These are phyloP conservation scores for Plectropomus leopardus DNA, from an alignment of 2,113 vertebrate species.

Conservation along the genomic window DNA sequence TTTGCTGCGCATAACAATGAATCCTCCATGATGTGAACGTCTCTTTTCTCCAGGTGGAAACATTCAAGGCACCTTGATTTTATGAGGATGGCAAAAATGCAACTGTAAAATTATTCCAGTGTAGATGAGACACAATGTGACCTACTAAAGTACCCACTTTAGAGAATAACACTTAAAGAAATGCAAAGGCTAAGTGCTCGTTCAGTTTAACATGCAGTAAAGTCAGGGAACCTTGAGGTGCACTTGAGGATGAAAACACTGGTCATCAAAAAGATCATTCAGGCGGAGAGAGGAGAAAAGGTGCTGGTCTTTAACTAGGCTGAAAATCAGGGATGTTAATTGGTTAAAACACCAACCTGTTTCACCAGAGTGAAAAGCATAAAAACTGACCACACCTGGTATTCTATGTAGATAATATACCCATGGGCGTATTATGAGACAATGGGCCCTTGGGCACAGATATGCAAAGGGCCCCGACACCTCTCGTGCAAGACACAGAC, in stretches of 20 bases:
- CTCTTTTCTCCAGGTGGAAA: slow-evolving; percentile 23
- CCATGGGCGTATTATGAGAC: no score
- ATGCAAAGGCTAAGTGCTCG: slow-evolving; percentile 17
- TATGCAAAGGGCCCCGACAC: no score
- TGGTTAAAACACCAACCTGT: background rate
- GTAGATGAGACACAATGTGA: slow-evolving; percentile 10
- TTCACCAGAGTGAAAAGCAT: background rate
- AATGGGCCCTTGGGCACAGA: no score
- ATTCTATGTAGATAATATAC: background rate
- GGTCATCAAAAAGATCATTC: background rate
- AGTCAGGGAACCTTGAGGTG: slow-evolving; percentile 1
- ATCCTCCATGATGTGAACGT: background rate
- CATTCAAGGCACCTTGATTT: slow-evolving; percentile 38
- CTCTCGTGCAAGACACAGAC: no score
- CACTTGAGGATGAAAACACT: background rate
- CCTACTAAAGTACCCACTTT: slow-evolving; percentile 12
- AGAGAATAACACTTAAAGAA: slow-evolving; percentile 21
- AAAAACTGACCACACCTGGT: background rate
- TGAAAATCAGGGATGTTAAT: background rate
- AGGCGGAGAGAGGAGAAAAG: background rate
- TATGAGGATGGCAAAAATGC: slow-evolving; percentile 26
- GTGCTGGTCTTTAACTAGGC: background rate
- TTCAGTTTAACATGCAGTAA: slow-evolving; percentile 22
- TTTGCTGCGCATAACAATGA: slow-evolving; percentile 26
- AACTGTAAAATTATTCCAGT: slow-evolving; percentile 9